Conservation (phyloP, 2,888 invertebrate genomes). For the Patella ulyssiponensis region DNA sequence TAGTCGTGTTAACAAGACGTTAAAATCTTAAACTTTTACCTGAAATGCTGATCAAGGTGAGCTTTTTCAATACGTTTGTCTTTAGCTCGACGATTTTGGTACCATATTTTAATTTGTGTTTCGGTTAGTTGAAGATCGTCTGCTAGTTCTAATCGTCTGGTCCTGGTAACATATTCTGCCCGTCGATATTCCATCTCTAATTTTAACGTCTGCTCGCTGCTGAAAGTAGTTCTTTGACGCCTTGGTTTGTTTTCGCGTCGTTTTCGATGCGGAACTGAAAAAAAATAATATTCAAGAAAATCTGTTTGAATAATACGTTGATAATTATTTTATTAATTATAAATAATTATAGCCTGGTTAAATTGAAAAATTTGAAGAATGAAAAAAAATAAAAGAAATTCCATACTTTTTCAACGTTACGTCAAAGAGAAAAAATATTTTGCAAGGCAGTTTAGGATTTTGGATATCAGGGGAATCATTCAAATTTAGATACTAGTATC, state of each 20-base stretch:
- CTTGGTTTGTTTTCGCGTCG: constrained; percentile 88
- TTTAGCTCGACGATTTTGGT: constrained; percentile 95
- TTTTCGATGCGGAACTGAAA: constrained; percentile 84
- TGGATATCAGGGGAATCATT: too few species aligned
- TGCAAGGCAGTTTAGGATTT: too few species aligned
- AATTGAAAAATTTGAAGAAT: too few species aligned
- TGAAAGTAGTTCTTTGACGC: constrained; percentile 93
- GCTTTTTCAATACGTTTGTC: constrained; percentile 97
- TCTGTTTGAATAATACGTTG: too few species aligned
- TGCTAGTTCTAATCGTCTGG: constrained; percentile 85
- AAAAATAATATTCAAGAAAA: neutral
- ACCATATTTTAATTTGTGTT: constrained; percentile 92
- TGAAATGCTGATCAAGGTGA: constrained; percentile 93
- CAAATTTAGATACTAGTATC: too few species aligned
- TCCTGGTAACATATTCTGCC: constrained; percentile 92
- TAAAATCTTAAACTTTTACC: constrained; percentile 75
- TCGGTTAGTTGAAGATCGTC: constrained; percentile 80
- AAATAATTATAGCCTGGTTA: too few species aligned
- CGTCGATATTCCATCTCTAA: constrained; percentile 92
- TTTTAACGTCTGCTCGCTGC: constrained; percentile 91
- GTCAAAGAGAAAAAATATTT: too few species aligned
- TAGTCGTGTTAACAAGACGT: too few species aligned
- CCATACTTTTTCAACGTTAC: too few species aligned
- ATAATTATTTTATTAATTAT: too few species aligned
- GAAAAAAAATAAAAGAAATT: too few species aligned